These are phyloP conservation scores for Mustela nigripes DNA, from an alignment of 2,113 vertebrate genomes.

Conservation along the genomic window DNA sequence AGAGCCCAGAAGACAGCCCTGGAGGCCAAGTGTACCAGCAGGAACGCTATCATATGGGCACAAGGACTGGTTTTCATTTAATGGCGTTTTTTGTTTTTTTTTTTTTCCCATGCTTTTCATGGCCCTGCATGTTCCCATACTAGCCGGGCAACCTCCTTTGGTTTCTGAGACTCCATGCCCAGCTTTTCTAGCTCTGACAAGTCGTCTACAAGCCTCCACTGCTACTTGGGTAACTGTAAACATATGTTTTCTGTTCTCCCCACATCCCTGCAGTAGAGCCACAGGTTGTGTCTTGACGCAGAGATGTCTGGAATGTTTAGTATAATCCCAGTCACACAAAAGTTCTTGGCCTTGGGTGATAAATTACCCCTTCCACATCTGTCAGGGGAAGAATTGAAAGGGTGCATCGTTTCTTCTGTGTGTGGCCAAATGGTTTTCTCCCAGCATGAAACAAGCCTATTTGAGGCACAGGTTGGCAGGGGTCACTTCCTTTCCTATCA, in stretches of 20 bases:
- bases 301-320: slow-evolving; percentile 21
- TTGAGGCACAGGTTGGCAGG: not conserved
- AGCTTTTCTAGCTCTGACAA: slow-evolving; percentile 52
- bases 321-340: not conserved
- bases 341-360: slow-evolving; percentile 9
- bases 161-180: slow-evolving; percentile 1
- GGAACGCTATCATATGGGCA: not conserved
- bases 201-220: not conserved
- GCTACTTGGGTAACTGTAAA: slow-evolving; percentile 37
- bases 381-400: slow-evolving; percentile 8
- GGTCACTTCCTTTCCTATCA: not conserved
- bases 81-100: slow-evolving; percentile 29
- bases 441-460: not conserved
- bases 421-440: not conserved
- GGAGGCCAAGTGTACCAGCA: slow-evolving; percentile 18
- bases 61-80: slow-evolving; percentile 57
- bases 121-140: not conserved
- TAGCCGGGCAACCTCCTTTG: not conserved
- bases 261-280: not conserved
- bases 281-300: not conserved
- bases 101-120: slow-evolving; percentile 58
- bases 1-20: not conserved
- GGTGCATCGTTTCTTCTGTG: not conserved
- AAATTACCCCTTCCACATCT: slow-evolving; percentile 20
- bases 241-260: slow-evolving; percentile 58